Base-by-base conservation (phyloP, 2,888 invertebrate genomes). In the Scotopteryx bipunctaria region DNA sequence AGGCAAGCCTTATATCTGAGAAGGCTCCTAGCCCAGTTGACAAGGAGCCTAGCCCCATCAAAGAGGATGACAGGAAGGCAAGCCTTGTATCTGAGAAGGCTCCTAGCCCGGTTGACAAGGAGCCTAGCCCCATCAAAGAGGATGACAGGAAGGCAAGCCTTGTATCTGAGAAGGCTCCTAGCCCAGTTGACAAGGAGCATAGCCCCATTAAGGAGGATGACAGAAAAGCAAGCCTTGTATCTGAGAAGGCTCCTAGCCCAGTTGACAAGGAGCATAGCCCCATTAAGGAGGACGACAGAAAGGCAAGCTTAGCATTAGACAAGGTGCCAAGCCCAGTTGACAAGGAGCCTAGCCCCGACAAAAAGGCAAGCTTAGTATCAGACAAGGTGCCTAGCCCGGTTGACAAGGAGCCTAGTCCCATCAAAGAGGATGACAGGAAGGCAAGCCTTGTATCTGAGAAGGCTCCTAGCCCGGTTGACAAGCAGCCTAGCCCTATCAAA, bases 381-480 rank as follows among this genome's bases (percentile, higher is more conserved):
- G 57, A 55, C 0, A 55, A 59, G 6, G 32, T 2, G 2, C 44
- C 45, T 0, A 55, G 40, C 25, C 49, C 44, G 0, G 9, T 5
- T n/a, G 15, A 21, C 4, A 9, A 23, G n/a, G 16, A 25, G 11
- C 8, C n/a, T 5, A 43, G 15, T 5, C 29, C n/a, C 15, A 4
- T 32, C 2, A 32, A n/a, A 3, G 11, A 19, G 2, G 14, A 32
- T 21, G n/a, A 57, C 4, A 48, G 44, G 1, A 27, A 51, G 21
- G 46, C 59, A 1, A 54, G 48, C 3, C 40, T 37, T 14, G 1
- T 21, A 11, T 52, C 47, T 19, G 55, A 57, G 0, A 55, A 51
- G 16, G 32, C 21, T 1, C 11, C 45, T 6, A 56, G 32, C 11
- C 43, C 31, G 3, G 16, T 17, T 33, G 33, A 33, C 33, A 49